Percentiles rank a stretch among this genome's conserved stretches.
phyloP scores from a whole-genome alignment of 1,140 invertebrate genomes.

The Bursaphelenchus mucronatus region DNA sequence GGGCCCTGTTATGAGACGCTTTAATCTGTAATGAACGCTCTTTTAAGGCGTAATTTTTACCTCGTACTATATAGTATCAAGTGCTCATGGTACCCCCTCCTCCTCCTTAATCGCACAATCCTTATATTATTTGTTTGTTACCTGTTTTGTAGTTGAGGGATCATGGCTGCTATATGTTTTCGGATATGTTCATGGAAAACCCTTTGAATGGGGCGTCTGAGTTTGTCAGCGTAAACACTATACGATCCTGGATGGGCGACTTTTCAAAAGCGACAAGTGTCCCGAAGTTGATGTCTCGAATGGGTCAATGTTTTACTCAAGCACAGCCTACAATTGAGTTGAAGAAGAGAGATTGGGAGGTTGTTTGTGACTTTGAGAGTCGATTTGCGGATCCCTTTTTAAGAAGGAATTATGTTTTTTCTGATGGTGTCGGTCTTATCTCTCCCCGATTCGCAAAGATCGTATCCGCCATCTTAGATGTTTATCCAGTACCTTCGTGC shows the following conservation, averaged over 20 bases:
- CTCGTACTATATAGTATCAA: too few relatives aligned
- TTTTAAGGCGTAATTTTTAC: too few relatives aligned
- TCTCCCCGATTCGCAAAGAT: conserved; percentile 24
- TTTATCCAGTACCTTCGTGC: conserved; percentile 35
- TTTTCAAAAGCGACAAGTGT: conserved; percentile 34
- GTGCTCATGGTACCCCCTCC: too few relatives aligned
- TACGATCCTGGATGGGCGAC: conserved; percentile 1
- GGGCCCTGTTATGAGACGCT: too few relatives aligned
- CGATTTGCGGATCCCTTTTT: conserved; percentile 17
- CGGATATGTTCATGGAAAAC: neutral
- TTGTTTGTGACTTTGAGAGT: conserved; percentile 26
- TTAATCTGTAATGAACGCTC: too few relatives aligned
- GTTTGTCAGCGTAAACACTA: too few relatives aligned
- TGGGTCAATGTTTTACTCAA: conserved; percentile 47
- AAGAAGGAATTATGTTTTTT: conserved; percentile 42
- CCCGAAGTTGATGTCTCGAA: conserved; percentile 44
- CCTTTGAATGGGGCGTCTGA: neutral
- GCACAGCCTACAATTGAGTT: conserved; percentile 5
- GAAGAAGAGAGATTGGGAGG: conserved; percentile 6
- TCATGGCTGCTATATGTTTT: conserved; percentile 41
- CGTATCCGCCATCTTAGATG: conserved; percentile 22
- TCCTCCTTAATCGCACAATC: too few relatives aligned
- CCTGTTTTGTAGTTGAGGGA: conserved; percentile 24
- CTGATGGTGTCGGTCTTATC: conserved; percentile 45
- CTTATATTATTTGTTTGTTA: conserved; percentile 1